phyloP scores from a whole-genome alignment of 2,888 invertebrate genomes.

The Hesperia comma region DNA sequence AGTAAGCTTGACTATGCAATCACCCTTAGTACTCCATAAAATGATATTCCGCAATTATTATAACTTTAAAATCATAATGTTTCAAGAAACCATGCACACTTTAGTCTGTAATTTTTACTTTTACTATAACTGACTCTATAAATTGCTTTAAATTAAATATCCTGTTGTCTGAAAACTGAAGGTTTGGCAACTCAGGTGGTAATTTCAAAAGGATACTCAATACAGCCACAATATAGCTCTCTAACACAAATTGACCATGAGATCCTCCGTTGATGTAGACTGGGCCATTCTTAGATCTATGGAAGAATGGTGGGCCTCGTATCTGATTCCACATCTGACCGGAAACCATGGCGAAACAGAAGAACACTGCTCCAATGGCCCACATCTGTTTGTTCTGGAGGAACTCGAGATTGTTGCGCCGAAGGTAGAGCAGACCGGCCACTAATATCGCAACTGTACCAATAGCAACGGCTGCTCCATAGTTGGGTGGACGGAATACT shows the following conservation, averaged over 20 bases:
- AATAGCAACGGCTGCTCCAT: constrained; percentile 96
- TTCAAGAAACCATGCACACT: too few species aligned
- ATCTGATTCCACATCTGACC: constrained; percentile 99
- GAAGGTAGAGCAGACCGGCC: constrained; percentile 96
- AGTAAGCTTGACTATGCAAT: too few species aligned
- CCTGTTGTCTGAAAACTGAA: too few species aligned
- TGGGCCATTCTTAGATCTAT: constrained; percentile 95
- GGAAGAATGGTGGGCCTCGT: constrained; percentile 97
- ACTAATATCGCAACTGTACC: constrained; percentile 92
- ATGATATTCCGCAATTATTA: too few species aligned
- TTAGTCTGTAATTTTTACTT: too few species aligned
- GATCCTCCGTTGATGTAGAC: constrained; percentile 98
- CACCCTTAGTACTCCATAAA: too few species aligned
- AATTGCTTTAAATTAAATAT: too few species aligned
- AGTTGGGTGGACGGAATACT: constrained; percentile 98
- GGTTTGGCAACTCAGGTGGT: neutral
- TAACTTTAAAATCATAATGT: too few species aligned
- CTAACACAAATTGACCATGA: constrained; percentile 97
- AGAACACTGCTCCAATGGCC: constrained; percentile 95
- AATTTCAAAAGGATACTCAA: constrained; percentile 91
- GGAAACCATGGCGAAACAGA: constrained; percentile 98
- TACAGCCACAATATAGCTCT: constrained; percentile 98
- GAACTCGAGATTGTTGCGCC: constrained; percentile 98
- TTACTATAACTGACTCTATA: too few species aligned
- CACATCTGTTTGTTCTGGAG: constrained; percentile 98